Percentiles rank a stretch among this genome's conserved stretches.
Conservation (phyloP, 1,140 invertebrate species). For the Heliothis virescens region DNA sequence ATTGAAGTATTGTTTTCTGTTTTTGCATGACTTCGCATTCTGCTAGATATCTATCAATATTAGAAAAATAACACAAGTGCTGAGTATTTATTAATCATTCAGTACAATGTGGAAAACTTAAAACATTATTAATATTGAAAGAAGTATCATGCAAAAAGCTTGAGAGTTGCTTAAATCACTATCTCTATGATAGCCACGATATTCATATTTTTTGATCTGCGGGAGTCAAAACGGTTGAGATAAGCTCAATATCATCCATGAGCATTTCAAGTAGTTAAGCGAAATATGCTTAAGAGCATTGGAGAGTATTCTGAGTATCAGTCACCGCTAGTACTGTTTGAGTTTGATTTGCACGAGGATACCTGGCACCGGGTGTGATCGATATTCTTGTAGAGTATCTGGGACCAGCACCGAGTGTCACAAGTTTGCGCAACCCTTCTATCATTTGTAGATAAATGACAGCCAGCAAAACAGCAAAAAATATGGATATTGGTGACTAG, state of each 20-base stretch:
- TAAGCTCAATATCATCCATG: constrained; percentile 36
- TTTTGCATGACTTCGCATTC: constrained; percentile 15
- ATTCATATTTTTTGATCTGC: constrained; percentile 83
- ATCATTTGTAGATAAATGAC: constrained; percentile 76
- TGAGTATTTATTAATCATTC: constrained; percentile 1
- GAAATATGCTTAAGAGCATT: constrained; percentile 65
- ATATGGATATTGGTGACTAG: constrained; percentile 83
- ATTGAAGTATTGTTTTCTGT: background rate
- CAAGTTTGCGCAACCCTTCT: constrained; percentile 53
- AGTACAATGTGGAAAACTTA: background rate
- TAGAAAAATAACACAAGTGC: background rate
- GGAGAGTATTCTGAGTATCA: constrained; percentile 49
- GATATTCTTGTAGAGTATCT: constrained; percentile 39
- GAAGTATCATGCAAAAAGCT: constrained; percentile 25
- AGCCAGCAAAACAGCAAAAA: constrained; percentile 77
- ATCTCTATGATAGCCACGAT: constrained; percentile 58
- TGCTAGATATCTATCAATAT: constrained; percentile 13
- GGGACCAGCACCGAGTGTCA: constrained; percentile 54
- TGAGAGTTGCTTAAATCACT: constrained; percentile 37
- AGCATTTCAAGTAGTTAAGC: constrained; percentile 53
- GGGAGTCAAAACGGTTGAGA: background rate
- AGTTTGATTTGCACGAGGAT: constrained; percentile 65
- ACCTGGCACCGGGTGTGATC: constrained; percentile 48
- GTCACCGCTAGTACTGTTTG: constrained; percentile 58
- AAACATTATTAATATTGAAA: constrained; percentile 4